phyloP scores from a whole-genome alignment of 2,113 vertebrate species.

The Rhea pennata region DNA sequence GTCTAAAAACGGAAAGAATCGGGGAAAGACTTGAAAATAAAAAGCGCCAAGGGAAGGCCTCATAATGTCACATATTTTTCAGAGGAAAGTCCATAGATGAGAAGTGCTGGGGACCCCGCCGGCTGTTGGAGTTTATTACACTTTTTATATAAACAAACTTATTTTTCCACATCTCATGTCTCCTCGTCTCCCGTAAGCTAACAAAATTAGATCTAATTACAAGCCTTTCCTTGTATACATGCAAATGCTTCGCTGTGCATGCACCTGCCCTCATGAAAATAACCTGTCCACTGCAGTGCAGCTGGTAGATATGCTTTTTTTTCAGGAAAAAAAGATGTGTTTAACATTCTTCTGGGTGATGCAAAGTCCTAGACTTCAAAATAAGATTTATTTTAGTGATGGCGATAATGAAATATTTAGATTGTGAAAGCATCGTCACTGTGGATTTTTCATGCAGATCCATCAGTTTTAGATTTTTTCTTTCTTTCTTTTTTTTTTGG shows the following conservation, averaged over 20 bases:
- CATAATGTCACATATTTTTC: accelerated
- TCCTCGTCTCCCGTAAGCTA: neutral
- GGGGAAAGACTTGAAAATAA: neutral
- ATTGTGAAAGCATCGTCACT: neutral
- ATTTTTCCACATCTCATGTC: neutral
- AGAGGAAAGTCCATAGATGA: neutral
- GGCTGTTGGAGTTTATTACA: neutral
- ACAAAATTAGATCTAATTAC: neutral
- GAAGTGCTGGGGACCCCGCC: accelerated
- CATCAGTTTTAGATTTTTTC: neutral
- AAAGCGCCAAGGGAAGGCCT: neutral
- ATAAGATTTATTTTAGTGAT: neutral
- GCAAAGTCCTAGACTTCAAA: neutral
- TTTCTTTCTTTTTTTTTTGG: neutral
- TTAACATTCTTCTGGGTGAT: neutral
- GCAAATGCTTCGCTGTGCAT: neutral
- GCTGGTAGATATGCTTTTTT: neutral
- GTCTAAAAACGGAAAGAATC: neutral
- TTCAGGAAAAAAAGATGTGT: neutral
- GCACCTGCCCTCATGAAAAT: neutral
- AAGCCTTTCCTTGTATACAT: neutral
- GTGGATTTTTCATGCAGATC: neutral
- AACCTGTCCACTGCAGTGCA: neutral
- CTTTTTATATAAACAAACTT: neutral
- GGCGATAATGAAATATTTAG: neutral